Evolutionary conservation across 2,888 invertebrate species (phyloP).

Genomic region (Stictocephala bisonia): DNA sequence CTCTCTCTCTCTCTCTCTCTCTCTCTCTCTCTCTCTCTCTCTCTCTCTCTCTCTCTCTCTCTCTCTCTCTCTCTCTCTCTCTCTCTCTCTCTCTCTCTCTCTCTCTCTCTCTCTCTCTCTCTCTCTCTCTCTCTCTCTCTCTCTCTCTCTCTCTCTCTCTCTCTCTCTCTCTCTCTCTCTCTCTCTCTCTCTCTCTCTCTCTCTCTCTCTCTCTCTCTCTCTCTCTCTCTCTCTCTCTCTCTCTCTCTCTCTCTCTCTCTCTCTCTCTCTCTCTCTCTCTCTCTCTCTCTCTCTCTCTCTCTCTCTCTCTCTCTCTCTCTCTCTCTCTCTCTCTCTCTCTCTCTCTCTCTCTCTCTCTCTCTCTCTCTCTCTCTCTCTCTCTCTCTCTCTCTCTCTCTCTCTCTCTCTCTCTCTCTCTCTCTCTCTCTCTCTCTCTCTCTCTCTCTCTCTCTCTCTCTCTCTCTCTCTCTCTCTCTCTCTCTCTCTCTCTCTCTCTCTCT

Average conservation of each 20-base stretch:
- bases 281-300: no score
- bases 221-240: not conserved
- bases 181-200: not conserved
- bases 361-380: no score
- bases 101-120: not conserved
- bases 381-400: no score
- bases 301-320: no score
- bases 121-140: not conserved
- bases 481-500: no score
- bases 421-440: no score
- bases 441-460: no score
- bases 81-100: not conserved
- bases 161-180: not conserved
- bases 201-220: not conserved
- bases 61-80: not conserved
- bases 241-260: not conserved
- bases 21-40: not conserved
- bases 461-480: no score
- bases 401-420: no score
- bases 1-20: not conserved
- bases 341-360: no score
- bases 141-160: not conserved
- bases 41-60: not conserved
- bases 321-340: no score
- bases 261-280: no score